These are phyloP conservation scores for Anneissia japonica DNA, from an alignment of 35 echinoderm and acorn worm genomes.

Conservation along the genomic window DNA sequence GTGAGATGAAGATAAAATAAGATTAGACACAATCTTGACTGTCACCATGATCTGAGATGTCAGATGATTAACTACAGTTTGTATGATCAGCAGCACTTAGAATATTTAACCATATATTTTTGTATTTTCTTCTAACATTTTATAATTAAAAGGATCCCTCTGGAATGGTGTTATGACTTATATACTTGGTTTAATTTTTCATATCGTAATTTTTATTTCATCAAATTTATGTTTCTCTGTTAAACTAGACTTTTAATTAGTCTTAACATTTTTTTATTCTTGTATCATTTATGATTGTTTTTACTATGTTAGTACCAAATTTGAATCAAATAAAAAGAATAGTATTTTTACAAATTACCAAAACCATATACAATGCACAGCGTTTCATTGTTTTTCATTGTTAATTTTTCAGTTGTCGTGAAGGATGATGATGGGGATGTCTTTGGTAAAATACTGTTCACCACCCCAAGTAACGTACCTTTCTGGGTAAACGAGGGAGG, in stretches of 20 bases:
- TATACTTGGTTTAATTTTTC: too few relatives aligned
- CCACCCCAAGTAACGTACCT: slow-evolving; percentile 35
- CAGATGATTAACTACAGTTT: too few relatives aligned
- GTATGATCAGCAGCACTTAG: too few relatives aligned
- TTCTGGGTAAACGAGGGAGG: slow-evolving; percentile 46
- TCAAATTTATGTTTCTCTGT: not conserved
- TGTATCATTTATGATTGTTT: not conserved
- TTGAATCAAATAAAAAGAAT: not conserved
- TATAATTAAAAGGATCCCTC: not conserved
- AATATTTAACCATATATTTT: too few relatives aligned
- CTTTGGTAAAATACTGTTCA: slow-evolving; percentile 52
- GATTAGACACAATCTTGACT: too few relatives aligned
- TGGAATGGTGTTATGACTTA: too few relatives aligned
- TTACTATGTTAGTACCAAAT: not conserved
- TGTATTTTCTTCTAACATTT: not conserved
- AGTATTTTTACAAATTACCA: not conserved
- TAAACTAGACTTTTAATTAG: not conserved
- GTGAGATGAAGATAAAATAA: slow-evolving; percentile 25
- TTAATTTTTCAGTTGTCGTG: slow-evolving; percentile 27
- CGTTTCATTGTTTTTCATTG: not conserved
- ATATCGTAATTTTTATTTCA: not conserved
- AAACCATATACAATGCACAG: not conserved
- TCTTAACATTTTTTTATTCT: not conserved
- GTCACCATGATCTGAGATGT: too few relatives aligned
- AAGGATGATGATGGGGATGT: slow-evolving; percentile 51